phyloP scores from a whole-genome alignment of 2,888 invertebrate genomes.

The Enchytraeus crypticus region DNA sequence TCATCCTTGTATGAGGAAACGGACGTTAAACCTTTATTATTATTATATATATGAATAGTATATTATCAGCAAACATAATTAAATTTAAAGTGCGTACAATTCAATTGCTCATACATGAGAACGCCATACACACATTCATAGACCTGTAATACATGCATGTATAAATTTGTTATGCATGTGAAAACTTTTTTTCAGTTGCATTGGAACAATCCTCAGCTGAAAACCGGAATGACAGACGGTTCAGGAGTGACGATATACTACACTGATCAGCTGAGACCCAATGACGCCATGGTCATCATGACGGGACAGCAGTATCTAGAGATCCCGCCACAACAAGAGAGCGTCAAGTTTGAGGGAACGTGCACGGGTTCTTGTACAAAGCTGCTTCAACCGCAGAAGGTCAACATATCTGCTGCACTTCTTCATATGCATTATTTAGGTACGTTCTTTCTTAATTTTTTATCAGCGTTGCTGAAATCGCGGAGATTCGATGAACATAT shows the following conservation, averaged over 20 bases:
- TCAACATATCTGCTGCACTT: neutral
- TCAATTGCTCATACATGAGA: too few species aligned
- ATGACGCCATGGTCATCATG: neutral
- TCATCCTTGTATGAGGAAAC: too few species aligned
- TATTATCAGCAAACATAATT: too few species aligned
- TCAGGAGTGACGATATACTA: conserved; percentile 8
- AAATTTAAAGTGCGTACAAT: too few species aligned
- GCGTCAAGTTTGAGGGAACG: neutral
- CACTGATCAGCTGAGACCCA: neutral
- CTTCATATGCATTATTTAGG: conserved; percentile 12
- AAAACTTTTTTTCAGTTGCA: conserved; percentile 1
- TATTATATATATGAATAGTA: too few species aligned
- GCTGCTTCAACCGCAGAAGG: neutral
- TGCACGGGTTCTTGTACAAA: neutral
- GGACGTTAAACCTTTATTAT: too few species aligned
- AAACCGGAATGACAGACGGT: neutral
- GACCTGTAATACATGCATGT: too few species aligned
- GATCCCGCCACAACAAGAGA: conserved; percentile 5
- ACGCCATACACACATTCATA: too few species aligned
- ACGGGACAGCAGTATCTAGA: neutral
- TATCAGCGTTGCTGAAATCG: too few species aligned
- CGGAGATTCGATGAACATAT: too few species aligned
- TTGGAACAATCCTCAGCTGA: conserved; percentile 10
- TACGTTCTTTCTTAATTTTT: neutral
- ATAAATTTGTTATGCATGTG: too few species aligned